These are phyloP conservation scores for Pogonus chalceus DNA, from an alignment of 1,140 invertebrate genomes.

Conservation along the genomic window DNA sequence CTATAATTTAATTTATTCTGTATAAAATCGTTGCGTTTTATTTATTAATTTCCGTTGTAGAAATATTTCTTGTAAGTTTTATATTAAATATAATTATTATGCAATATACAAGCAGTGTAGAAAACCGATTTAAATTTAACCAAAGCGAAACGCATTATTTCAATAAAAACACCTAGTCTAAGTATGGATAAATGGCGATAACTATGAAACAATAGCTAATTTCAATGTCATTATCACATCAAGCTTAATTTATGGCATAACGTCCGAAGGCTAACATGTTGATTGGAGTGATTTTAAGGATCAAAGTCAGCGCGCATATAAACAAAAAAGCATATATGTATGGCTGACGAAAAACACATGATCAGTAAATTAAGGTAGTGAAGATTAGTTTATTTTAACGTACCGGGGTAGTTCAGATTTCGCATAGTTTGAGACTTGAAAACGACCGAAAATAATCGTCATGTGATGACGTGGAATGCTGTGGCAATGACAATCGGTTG, in stretches of 20 bases:
- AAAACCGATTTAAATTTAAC: too few species aligned
- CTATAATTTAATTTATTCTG: too few species aligned
- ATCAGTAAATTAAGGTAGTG: constrained; percentile 1
- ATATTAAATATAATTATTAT: too few species aligned
- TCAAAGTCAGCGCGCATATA: neutral
- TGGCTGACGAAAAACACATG: constrained; percentile 2
- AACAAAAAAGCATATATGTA: neutral
- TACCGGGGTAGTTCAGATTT: neutral
- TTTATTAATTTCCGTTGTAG: too few species aligned
- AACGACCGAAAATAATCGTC: neutral
- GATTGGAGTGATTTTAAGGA: constrained; percentile 21
- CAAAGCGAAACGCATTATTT: too few species aligned
- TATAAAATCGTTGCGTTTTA: constrained; percentile 10
- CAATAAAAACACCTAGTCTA: too few species aligned
- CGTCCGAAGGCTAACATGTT: constrained; percentile 27
- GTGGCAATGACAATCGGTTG: constrained; percentile 4
- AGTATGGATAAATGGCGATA: neutral
- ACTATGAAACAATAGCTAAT: constrained; percentile 27
- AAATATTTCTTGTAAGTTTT: too few species aligned
- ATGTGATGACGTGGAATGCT: neutral
- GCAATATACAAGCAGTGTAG: too few species aligned
- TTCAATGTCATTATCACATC: constrained; percentile 13
- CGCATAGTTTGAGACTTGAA: constrained; percentile 12
- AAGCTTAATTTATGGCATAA: constrained; percentile 23
- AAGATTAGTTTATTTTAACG: neutral